phyloP scores from a whole-genome alignment of 1,140 invertebrate genomes.

The Drosophila watanabei region DNA sequence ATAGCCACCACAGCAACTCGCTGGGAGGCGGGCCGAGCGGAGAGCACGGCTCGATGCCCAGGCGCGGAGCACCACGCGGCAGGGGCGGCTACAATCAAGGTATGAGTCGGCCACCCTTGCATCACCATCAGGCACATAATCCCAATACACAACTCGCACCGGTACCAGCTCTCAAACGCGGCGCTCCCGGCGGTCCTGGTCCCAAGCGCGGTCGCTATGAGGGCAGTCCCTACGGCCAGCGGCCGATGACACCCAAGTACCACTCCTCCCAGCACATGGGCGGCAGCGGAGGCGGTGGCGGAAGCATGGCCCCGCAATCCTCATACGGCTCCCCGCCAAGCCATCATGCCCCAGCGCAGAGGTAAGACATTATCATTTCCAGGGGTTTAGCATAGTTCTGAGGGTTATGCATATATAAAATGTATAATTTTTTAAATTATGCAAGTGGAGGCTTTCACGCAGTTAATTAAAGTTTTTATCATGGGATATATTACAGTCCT shows the following conservation, averaged over 20 bases:
- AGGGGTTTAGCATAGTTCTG: background rate
- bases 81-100: conserved; percentile 81
- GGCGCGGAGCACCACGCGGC: conserved; percentile 77
- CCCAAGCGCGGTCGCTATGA: conserved; percentile 84
- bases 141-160: conserved; percentile 85
- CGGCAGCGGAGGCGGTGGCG: conserved; percentile 45
- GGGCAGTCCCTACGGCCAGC: conserved; percentile 77
- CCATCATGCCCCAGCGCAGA: conserved; percentile 71
- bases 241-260: conserved; percentile 82
- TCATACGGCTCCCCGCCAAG: conserved; percentile 72
- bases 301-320: conserved; percentile 53
- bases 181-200: conserved; percentile 82
- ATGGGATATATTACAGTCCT: background rate
- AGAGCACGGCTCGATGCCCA: conserved; percentile 70
- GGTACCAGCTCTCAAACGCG: conserved; percentile 83
- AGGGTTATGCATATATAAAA: conserved; percentile 7
- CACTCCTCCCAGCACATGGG: conserved; percentile 72
- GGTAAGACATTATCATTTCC: conserved; percentile 51
- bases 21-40: conserved; percentile 64
- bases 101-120: conserved; percentile 82
- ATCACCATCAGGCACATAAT: conserved; percentile 81
- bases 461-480: conserved; percentile 16
- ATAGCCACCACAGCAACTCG: conserved; percentile 65
- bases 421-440: conserved; percentile 6
- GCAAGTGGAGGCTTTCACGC: background rate